Conservation (phyloP, 2,113 vertebrate species). For the Nyctibius bracteatus region DNA sequence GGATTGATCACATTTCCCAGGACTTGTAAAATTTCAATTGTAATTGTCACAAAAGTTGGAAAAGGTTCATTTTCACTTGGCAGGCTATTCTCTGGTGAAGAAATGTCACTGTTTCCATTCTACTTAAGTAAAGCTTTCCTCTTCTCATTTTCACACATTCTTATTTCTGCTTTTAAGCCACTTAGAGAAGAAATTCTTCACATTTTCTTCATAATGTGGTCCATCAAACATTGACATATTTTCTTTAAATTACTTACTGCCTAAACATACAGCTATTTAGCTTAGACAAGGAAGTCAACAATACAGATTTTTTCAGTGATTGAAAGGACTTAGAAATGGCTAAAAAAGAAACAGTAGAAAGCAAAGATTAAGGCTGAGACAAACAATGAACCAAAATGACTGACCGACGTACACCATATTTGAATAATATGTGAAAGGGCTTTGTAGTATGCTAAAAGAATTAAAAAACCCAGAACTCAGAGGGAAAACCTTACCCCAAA, state of each 20-base stretch:
- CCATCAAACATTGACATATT: background rate
- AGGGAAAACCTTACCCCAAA: background rate
- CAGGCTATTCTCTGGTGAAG: background rate
- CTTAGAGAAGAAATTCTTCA: background rate
- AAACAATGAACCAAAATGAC: background rate
- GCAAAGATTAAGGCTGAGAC: background rate
- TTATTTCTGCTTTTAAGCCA: background rate
- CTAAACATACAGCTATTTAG: background rate
- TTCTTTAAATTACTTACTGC: background rate
- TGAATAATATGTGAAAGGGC: background rate
- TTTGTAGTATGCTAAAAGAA: background rate
- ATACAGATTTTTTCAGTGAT: background rate
- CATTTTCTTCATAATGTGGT: background rate
- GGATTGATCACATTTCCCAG: background rate
- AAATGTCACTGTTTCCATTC: background rate
- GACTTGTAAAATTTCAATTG: background rate
- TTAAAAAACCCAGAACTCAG: background rate
- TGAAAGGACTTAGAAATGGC: rapidly evolving
- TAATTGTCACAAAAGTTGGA: background rate
- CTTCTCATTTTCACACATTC: background rate
- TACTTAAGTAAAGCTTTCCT: background rate
- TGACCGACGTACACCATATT: too few species aligned
- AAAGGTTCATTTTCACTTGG: background rate
- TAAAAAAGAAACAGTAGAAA: background rate
- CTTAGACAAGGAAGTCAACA: background rate